These are phyloP conservation scores for Tragelaphus imberbis DNA, from an alignment of 2,113 vertebrate genomes.

Conservation along the genomic window DNA sequence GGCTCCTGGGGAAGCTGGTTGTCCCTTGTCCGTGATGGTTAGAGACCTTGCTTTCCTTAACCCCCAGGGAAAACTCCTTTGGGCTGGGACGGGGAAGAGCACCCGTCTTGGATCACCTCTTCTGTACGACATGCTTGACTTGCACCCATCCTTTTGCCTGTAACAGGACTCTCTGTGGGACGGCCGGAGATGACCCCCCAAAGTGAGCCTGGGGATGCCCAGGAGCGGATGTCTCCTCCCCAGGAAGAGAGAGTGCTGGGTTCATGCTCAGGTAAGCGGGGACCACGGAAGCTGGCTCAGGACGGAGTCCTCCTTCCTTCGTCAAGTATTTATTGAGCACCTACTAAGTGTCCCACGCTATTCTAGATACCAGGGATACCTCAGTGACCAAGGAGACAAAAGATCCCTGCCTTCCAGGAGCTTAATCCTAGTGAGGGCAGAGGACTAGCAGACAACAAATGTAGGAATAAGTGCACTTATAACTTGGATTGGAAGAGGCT, in stretches of 20 bases:
- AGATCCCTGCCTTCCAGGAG: neutral
- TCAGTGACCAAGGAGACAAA: neutral
- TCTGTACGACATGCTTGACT: neutral
- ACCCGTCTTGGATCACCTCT: neutral
- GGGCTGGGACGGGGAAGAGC: neutral
- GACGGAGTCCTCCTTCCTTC: neutral
- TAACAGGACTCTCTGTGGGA: conserved; percentile 59
- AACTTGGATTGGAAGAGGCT: neutral
- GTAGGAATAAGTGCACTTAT: neutral
- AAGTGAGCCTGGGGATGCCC: conserved; percentile 38
- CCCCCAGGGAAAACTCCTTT: neutral
- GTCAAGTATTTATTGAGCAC: neutral
- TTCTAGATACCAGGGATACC: neutral
- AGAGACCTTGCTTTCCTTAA: neutral
- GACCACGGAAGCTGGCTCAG: neutral
- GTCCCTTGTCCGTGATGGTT: neutral
- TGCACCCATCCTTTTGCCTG: neutral
- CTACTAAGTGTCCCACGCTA: neutral
- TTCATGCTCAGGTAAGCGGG: conserved; percentile 24
- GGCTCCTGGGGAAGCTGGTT: neutral
- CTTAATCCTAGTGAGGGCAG: neutral
- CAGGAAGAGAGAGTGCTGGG: neutral
- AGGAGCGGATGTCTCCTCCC: conserved; percentile 12
- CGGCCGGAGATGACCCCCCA: conserved; percentile 57
- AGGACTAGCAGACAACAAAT: neutral